Evolutionary conservation across 1,140 invertebrate species (phyloP).

Genomic region (Periplaneta americana): DNA sequence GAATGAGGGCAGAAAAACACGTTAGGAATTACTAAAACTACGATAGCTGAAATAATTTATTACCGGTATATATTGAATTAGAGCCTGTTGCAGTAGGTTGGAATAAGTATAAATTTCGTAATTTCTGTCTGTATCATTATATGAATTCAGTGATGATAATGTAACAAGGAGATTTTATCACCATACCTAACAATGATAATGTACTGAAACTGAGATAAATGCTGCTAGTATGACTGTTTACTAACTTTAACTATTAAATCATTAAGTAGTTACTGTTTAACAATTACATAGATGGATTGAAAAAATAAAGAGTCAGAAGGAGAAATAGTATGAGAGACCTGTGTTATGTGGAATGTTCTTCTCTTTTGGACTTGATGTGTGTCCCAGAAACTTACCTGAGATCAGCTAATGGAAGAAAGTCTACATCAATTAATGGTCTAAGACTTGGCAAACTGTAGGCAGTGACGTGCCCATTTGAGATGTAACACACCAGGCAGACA

Average conservation of each 20-base stretch:
- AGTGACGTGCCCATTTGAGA: constrained; percentile 87
- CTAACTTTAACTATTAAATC: neutral
- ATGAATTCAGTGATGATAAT: too few species aligned
- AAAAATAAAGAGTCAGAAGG: neutral
- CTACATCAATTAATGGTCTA: constrained; percentile 82
- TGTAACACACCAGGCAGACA: constrained; percentile 88
- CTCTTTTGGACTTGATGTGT: neutral
- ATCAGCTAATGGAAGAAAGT: constrained; percentile 89
- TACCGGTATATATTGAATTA: too few species aligned
- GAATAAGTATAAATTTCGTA: too few species aligned
- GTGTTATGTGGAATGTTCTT: neutral
- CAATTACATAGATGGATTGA: neutral
- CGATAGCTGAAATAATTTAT: too few species aligned
- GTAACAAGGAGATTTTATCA: neutral
- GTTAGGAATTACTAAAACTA: too few species aligned
- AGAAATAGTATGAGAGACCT: too few species aligned
- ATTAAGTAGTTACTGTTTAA: neutral
- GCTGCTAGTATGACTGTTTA: neutral
- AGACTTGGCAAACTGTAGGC: constrained; percentile 92
- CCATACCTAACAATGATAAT: neutral
- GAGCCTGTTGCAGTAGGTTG: too few species aligned
- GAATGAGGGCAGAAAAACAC: too few species aligned
- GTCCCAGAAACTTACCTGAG: constrained; percentile 67
- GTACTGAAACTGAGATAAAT: neutral
- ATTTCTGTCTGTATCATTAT: too few species aligned